Conservation (phyloP, 2,797 vertebrate species). For the Pitangus sulphuratus region DNA sequence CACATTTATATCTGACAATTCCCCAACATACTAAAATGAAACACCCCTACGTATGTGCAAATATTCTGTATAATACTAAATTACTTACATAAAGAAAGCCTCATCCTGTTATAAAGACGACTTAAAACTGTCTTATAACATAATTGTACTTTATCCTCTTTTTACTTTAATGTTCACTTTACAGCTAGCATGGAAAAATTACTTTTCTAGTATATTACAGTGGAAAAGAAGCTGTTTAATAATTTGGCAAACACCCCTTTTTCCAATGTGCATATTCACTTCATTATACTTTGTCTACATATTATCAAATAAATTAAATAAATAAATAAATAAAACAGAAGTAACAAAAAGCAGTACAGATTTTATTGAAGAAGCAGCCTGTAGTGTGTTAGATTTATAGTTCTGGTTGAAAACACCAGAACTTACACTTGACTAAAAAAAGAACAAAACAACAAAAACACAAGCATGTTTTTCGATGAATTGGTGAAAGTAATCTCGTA, state of each 20-base stretch:
- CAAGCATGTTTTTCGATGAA: background rate
- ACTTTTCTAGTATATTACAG: background rate
- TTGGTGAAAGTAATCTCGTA: background rate
- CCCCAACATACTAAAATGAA: background rate
- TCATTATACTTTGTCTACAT: background rate
- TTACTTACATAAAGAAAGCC: background rate
- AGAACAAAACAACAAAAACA: background rate
- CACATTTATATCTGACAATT: background rate
- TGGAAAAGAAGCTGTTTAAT: background rate
- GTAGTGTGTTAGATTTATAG: background rate
- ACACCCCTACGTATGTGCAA: background rate
- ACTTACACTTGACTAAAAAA: background rate
- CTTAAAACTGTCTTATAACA: background rate
- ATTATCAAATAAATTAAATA: background rate
- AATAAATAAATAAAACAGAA: background rate
- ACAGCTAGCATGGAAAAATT: background rate
- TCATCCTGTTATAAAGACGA: background rate
- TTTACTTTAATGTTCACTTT: background rate
- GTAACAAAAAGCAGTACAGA: background rate
- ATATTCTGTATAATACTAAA: background rate
- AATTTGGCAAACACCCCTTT: rapidly evolving
- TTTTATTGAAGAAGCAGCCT: background rate
- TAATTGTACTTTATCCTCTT: background rate
- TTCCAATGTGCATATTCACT: background rate
- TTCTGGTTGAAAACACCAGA: background rate